Evolutionary conservation across 2,888 invertebrate species (phyloP).

Genomic region (Pediacus dermestoides): DNA sequence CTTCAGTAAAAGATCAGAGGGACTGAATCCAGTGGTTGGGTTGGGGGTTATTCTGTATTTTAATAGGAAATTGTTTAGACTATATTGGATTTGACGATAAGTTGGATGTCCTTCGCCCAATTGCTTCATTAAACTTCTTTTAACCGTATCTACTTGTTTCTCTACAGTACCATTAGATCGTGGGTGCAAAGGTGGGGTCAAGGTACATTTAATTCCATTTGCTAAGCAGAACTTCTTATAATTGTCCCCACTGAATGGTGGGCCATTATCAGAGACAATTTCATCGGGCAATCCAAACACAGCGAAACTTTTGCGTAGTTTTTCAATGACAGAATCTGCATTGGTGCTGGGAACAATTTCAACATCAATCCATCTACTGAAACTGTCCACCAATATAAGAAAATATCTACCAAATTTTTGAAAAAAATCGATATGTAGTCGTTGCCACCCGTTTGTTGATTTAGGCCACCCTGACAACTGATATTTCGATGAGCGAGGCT

Average conservation of each 20-base stretch:
- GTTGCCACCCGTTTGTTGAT: conserved; percentile 3
- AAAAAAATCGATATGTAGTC: conserved; percentile 11
- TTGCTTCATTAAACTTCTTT: conserved; percentile 20
- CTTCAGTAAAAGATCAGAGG: conserved; percentile 13
- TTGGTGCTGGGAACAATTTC: no score
- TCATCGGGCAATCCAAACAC: conserved; percentile 25
- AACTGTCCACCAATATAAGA: no score
- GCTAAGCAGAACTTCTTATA: conserved; percentile 25
- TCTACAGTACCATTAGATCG: conserved; percentile 26
- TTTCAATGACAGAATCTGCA: conserved; percentile 18
- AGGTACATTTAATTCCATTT: conserved; percentile 27
- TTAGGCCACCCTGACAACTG: conserved; percentile 2
- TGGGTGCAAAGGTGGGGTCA: conserved; percentile 27
- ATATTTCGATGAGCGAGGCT: neutral
- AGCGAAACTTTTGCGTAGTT: conserved; percentile 23
- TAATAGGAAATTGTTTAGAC: conserved; percentile 9
- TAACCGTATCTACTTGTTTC: conserved; percentile 25
- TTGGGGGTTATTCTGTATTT: conserved; percentile 17
- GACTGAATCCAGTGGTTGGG: conserved; percentile 6
- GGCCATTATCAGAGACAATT: conserved; percentile 28
- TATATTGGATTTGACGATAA: conserved; percentile 2
- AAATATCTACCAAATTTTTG: no score
- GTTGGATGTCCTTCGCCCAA: conserved; percentile 8
- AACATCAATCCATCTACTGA: no score
- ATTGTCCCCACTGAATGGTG: conserved; percentile 23